Evolutionary conservation across 2,797 vertebrate species (phyloP), one percentile per base, ranked within the genome.

Genomic region (Danionella dracula): DNA sequence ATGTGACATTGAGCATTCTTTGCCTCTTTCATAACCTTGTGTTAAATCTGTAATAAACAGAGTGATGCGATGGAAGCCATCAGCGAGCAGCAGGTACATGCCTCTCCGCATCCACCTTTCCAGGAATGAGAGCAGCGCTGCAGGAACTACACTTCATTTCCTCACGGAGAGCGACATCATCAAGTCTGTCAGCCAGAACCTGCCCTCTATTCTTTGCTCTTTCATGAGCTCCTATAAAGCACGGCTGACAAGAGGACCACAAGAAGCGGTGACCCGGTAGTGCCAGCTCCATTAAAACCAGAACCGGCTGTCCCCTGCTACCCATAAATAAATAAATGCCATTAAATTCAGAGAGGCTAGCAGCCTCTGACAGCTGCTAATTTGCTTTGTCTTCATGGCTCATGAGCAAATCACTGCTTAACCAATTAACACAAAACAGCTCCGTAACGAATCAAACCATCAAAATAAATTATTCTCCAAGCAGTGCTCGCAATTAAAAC

Each of bases 401-500:
- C 79, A 83, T 84, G 83, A 67, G 61, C 65, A 68, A 62, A 54
- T 67, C 71, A 58, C 20, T 44, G 81, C 81, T 79, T 84, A 86
- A 83, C 79, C 87, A 89, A 89, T 89, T 89, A 89, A 72, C 78
- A 37, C 50, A 49, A 70, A 78, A 66, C 48, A 23, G 68, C 23
- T 72, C 79, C 29, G 55, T 78, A 80, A 77, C 71, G 56, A 74
- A 73, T 80, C 5, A 60, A 35, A 72, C 74, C 37, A 48, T 81
- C 80, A 65, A 68, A 63, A 87, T 86, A 85, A 88, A 87, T 85
- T 81, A 83, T 81, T 74, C 80, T 71, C 56, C 5, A 3, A 27
- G 3, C 23, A 4, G 78, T 87, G 86, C 87, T 83, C 85, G 86
- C 85, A 87, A 87, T 87, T 88, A 86, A 84, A 21, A 63, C 81